Evolutionary conservation across 2,888 invertebrate species (phyloP).

Genomic region (Eutolmus rufibarbis): DNA sequence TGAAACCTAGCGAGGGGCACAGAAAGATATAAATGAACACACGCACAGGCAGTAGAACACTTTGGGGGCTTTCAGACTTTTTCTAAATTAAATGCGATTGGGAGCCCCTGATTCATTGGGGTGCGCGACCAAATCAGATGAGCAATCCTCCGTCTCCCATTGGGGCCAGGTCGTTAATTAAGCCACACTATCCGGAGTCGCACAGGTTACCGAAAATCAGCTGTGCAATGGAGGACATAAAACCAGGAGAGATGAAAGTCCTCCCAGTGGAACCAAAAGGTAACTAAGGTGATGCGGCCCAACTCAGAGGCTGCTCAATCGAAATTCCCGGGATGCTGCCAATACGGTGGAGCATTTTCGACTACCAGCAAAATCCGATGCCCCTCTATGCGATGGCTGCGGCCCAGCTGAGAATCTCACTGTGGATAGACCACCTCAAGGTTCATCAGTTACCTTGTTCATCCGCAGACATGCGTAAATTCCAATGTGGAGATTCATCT

Average conservation of each 20-base stretch:
- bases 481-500: constrained; percentile 10
- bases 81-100: neutral
- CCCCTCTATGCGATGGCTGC: neutral
- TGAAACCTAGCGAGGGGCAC: neutral
- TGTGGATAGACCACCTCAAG: neutral
- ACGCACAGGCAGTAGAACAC: constrained; percentile 2
- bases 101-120: neutral
- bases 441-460: constrained; percentile 18
- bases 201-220: neutral
- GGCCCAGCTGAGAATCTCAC: constrained; percentile 16
- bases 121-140: neutral
- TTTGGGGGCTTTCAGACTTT: neutral
- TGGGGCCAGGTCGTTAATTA: neutral
- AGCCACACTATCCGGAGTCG: neutral
- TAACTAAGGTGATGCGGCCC: constrained; percentile 28
- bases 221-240: neutral
- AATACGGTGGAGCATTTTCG: constrained; percentile 62
- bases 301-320: constrained; percentile 46
- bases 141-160: neutral
- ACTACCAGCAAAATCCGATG: constrained; percentile 50
- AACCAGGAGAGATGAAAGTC: neutral
- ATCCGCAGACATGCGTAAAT: constrained; percentile 22
- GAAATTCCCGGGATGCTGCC: constrained; percentile 58
- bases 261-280: neutral
- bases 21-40: neutral